Base-by-base conservation (phyloP, 2,888 invertebrate genomes). In the Scaptomyza cyrtandrae region DNA sequence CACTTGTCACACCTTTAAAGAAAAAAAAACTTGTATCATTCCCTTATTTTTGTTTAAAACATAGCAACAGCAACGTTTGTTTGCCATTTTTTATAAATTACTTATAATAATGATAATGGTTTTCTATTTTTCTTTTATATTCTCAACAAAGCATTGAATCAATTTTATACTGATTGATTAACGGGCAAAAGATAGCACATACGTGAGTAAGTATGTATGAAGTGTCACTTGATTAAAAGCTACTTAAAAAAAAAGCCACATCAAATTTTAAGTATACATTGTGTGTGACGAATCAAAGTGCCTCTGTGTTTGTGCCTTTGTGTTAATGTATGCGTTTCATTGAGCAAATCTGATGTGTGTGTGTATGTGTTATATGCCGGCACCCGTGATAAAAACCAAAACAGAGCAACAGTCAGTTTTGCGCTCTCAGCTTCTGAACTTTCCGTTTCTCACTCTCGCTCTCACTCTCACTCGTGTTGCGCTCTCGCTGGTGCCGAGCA, bases 121-220 rank as follows among this genome's bases (percentile, higher is more conserved):
- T 50, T 19, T 43, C 7, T 14, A 14, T 29, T 55, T 39, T 45
- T 45, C 27, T 60, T 68, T 59, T 59, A 56, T 65, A 35, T 59
- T 37, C 33, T 65, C 49, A 48, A 63, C 54, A 46, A 67, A 71
- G 54, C 35, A 56, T 41, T 57, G 37, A 57, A 76, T 56, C 52
- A 60, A 76, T 83, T 63, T 63, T 80, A 83, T 83, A 86, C 83
- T 83, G 71, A 68, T 68, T 71, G 70, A 86, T 61, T 65, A 66
- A 53, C 53, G 45, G 55, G n/a, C 46, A n/a, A 44, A 14, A 44
- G 58, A 43, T 52, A 59, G 44, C 24, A 43, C 14, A 43, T 48
- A 52, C n/a, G 33, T 62, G 41, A 13, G 56, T 67, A 61, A 43
- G 63, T 54, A 62, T 61, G 52, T 39, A 49, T 60, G 60, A 66